Evolutionary conservation across 2,888 invertebrate genomes (phyloP).

Genomic region (Steinernema carpocapsae): DNA sequence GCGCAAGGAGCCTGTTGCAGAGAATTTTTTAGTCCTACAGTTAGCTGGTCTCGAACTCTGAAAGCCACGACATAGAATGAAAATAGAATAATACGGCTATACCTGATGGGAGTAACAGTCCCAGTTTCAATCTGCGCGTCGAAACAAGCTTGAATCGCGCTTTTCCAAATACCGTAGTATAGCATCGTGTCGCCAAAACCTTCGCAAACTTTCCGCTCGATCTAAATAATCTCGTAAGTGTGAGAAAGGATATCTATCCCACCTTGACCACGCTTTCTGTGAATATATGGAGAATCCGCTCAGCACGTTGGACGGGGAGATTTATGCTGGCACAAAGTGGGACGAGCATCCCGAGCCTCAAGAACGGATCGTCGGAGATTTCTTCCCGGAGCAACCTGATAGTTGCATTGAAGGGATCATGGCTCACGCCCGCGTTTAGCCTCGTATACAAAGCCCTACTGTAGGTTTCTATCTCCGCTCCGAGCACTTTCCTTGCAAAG

Average conservation of each 20-base stretch:
- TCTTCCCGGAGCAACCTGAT: neutral
- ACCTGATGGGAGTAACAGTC: neutral
- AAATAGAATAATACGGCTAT: neutral
- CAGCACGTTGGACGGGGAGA: neutral
- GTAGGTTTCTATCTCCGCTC: neutral
- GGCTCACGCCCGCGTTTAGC: neutral
- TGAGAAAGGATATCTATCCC: neutral
- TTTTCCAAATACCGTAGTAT: neutral
- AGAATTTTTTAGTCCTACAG: neutral
- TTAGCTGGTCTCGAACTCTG: conserved; percentile 6
- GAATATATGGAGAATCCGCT: neutral
- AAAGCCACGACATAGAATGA: neutral
- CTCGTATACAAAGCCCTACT: neutral
- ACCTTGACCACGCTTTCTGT: neutral
- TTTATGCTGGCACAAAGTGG: neutral
- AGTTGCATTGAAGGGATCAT: conserved; percentile 5
- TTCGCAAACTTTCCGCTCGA: neutral
- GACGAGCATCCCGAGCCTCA: neutral
- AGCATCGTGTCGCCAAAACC: neutral
- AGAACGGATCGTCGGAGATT: neutral
- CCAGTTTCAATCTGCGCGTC: conserved; percentile 1
- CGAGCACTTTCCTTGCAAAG: neutral
- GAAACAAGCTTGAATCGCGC: conserved; percentile 9
- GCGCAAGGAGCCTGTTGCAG: conserved; percentile 12
- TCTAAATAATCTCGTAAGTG: neutral